A percentile compares a stretch with the other conserved stretches of the same genome.
phyloP scores from a whole-genome alignment of 2,797 vertebrate species.

The Scolopax rusticola region DNA sequence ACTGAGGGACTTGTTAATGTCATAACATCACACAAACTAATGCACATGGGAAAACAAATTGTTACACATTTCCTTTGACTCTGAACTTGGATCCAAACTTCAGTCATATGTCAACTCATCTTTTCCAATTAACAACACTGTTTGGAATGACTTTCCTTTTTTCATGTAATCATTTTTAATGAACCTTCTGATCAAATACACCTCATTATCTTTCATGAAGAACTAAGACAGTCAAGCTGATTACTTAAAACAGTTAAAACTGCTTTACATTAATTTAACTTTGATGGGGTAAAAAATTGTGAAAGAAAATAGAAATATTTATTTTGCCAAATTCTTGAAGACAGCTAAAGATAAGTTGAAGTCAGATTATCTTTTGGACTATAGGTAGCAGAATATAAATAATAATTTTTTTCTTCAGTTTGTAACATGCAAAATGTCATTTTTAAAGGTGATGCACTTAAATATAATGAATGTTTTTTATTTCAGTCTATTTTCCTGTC shows the following conservation, averaged over 20 bases:
- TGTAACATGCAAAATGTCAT: neutral
- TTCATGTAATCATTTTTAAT: conserved; percentile 36
- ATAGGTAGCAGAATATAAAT: neutral
- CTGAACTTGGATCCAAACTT: conserved; percentile 52
- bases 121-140: conserved; percentile 53
- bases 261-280: conserved; percentile 24
- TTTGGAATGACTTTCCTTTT: conserved; percentile 23
- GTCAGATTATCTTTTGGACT: neutral
- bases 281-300: neutral
- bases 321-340: neutral
- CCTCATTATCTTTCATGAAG: conserved; percentile 42
- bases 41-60: conserved; percentile 64
- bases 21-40: conserved; percentile 50
- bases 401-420: neutral
- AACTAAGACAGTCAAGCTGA: neutral
- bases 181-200: conserved; percentile 50
- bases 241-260: conserved; percentile 49
- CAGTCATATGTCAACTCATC: conserved; percentile 14
- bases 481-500: neutral
- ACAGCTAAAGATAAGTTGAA: neutral
- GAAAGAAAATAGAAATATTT: neutral
- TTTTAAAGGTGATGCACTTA: neutral
- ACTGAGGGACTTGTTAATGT: conserved; percentile 59
- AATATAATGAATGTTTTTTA: neutral
- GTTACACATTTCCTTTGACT: conserved; percentile 45